Evolutionary conservation across 2,113 vertebrate genomes (phyloP).

Genomic region (Asarcornis scutulata): DNA sequence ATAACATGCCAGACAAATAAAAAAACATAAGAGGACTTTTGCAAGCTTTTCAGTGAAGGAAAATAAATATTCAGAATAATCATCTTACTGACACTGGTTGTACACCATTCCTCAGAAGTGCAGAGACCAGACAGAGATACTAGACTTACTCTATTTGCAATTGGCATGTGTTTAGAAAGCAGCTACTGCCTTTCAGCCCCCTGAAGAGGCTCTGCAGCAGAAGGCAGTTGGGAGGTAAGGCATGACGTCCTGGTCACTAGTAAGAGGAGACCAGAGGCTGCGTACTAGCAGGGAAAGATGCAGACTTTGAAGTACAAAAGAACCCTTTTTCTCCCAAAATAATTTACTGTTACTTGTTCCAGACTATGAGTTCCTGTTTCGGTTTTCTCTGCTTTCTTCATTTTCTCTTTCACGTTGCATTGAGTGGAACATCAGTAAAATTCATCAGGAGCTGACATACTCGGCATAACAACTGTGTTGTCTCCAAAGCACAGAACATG

Average conservation of each 20-base stretch:
- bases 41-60: neutral
- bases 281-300: neutral
- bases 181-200: neutral
- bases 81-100: neutral
- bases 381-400: neutral
- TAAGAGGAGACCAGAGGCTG: neutral
- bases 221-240: neutral
- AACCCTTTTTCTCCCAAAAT: neutral
- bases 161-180: neutral
- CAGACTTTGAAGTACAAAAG: neutral
- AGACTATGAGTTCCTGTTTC: neutral
- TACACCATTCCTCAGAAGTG: neutral
- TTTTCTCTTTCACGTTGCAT: neutral
- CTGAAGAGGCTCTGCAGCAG: neutral
- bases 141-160: neutral
- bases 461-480: neutral
- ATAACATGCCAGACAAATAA: neutral
- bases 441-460: neutral
- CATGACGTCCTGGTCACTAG: neutral
- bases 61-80: neutral
- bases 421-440: neutral
- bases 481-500: neutral
- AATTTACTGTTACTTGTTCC: neutral
- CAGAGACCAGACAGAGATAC: neutral
- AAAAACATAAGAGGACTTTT: neutral